Evolutionary conservation across 2,888 invertebrate species (phyloP).

Genomic region (Blastobasis adustella): DNA sequence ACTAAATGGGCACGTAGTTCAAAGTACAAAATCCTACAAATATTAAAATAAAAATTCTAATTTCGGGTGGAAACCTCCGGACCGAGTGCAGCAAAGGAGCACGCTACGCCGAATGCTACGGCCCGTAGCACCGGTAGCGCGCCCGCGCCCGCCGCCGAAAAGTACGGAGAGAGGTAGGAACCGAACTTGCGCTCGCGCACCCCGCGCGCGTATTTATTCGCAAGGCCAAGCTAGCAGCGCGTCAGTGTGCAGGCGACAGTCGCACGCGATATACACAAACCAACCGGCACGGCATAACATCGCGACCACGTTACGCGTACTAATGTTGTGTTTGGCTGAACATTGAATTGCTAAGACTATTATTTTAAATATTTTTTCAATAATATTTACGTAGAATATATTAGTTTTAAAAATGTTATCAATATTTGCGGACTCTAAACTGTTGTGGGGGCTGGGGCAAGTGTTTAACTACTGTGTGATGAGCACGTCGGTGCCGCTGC

Average conservation of each 20-base stretch:
- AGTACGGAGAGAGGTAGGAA: slow-evolving; percentile 52
- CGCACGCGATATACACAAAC: slow-evolving; percentile 60
- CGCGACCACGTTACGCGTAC: slow-evolving; percentile 53
- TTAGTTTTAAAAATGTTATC: slow-evolving; percentile 44
- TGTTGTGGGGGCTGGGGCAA: slow-evolving; percentile 71
- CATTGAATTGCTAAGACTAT: slow-evolving; percentile 23
- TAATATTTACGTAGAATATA: no score
- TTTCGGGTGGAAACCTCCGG: neutral
- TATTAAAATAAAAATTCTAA: neutral
- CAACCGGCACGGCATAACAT: slow-evolving; percentile 39
- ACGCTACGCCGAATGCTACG: slow-evolving; percentile 45
- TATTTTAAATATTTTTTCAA: neutral
- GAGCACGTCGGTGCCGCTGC: slow-evolving; percentile 51
- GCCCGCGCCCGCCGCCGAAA: slow-evolving; percentile 35
- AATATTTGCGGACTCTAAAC: slow-evolving; percentile 59
- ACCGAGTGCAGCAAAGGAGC: slow-evolving; percentile 3
- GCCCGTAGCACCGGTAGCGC: slow-evolving; percentile 39
- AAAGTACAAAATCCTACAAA: neutral
- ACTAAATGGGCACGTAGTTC: neutral
- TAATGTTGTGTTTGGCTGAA: slow-evolving; percentile 47
- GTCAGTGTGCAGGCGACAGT: slow-evolving; percentile 68
- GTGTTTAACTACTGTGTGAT: slow-evolving; percentile 59
- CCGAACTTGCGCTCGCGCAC: slow-evolving; percentile 54
- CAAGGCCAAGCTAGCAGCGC: slow-evolving; percentile 68
- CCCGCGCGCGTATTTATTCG: slow-evolving; percentile 65